Percentiles rank a stretch among this genome's conserved stretches.
Conservation (phyloP, 2,888 invertebrate species). For the Torymus tubicola region DNA sequence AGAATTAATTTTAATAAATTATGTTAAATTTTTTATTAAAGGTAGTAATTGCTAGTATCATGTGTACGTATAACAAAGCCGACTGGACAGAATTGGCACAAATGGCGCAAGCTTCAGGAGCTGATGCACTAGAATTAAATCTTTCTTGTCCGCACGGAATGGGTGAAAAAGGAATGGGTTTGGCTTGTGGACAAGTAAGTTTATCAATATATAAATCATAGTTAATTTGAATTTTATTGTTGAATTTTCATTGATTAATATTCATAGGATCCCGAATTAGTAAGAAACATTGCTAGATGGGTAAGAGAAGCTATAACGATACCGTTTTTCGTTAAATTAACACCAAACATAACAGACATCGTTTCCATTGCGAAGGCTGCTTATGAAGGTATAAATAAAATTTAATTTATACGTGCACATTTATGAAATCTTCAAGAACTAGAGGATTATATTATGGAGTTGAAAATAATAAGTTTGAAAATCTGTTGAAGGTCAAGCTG, state of each 20-base stretch:
- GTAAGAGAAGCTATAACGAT: constrained; percentile 90
- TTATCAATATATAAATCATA: neutral
- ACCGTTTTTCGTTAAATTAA: constrained; percentile 97
- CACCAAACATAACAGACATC: constrained; percentile 98
- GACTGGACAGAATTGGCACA: constrained; percentile 93
- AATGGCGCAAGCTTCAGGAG: constrained; percentile 88
- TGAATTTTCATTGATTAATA: neutral
- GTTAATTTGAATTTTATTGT: no score
- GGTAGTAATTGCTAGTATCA: constrained; percentile 96
- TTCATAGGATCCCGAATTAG: constrained; percentile 87
- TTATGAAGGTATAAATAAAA: constrained; percentile 81
- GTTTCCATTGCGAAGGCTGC: constrained; percentile 93
- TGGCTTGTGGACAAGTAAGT: constrained; percentile 95
- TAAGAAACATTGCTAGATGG: constrained; percentile 94
- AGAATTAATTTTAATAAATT: no score
- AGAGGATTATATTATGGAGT: no score
- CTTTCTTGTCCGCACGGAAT: constrained; percentile 99
- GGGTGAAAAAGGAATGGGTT: constrained; percentile 98
- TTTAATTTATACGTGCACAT: no score
- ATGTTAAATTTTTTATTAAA: constrained; percentile 72
- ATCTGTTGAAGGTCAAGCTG: constrained; percentile 85
- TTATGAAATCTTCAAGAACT: no score
- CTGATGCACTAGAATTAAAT: constrained; percentile 97
- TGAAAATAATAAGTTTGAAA: neutral
- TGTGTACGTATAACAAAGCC: constrained; percentile 90